phyloP scores from a whole-genome alignment of 2,113 vertebrate species.

The Tupaia chinensis region DNA sequence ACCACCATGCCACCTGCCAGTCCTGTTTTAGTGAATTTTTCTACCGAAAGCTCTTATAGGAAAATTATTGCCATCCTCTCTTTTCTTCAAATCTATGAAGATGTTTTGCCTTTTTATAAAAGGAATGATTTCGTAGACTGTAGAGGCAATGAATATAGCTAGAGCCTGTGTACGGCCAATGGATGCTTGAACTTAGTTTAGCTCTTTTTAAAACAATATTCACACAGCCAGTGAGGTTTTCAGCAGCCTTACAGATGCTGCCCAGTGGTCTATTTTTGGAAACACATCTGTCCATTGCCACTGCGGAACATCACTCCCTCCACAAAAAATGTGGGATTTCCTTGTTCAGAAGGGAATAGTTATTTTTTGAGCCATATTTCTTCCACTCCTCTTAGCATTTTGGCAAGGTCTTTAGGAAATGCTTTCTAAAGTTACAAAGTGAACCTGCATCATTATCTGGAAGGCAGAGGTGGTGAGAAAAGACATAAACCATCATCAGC shows the following conservation, averaged over 20 bases:
- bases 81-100: constrained; percentile 25
- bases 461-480: neutral
- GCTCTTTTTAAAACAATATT: neutral
- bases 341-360: constrained; percentile 45
- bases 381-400: constrained; percentile 32
- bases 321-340: constrained; percentile 39
- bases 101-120: constrained; percentile 38
- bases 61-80: constrained; percentile 5
- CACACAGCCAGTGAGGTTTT: neutral
- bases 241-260: neutral
- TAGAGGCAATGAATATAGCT: neutral
- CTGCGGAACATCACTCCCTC: neutral
- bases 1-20: too few species aligned
- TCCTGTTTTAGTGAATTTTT: neutral
- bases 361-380: constrained; percentile 49
- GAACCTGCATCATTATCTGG: neutral
- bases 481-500: neutral
- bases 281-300: constrained; percentile 11
- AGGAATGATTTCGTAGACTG: constrained; percentile 8
- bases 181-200: neutral
- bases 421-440: constrained; percentile 61
- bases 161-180: constrained; percentile 33
- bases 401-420: constrained; percentile 37
- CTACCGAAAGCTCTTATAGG: neutral
- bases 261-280: constrained; percentile 61